Conservation (phyloP, 2,888 invertebrate genomes). For the Sphaeridia pumilis region DNA sequence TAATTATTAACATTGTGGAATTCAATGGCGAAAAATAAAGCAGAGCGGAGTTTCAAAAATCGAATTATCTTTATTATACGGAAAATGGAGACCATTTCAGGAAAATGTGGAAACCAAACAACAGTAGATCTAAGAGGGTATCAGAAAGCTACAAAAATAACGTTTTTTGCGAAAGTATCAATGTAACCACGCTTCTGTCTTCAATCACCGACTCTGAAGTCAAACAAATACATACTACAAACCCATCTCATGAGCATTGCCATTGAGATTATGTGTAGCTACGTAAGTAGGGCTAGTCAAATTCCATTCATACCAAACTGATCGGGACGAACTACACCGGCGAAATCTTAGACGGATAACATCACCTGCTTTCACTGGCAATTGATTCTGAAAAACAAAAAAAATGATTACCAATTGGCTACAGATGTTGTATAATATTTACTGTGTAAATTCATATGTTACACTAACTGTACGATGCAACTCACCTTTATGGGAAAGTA, state of each 20-base stretch:
- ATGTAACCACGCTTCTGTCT: too few species aligned
- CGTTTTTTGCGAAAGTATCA: too few species aligned
- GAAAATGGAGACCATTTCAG: too few species aligned
- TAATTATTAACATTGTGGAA: too few species aligned
- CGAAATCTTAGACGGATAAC: conserved; percentile 71
- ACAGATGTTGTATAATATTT: too few species aligned
- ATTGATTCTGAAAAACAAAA: conserved; percentile 50
- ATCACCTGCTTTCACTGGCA: conserved; percentile 58
- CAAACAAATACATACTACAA: conserved; percentile 12
- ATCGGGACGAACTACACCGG: conserved; percentile 63
- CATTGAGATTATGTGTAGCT: conserved; percentile 58
- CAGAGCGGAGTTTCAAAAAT: too few species aligned
- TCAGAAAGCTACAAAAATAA: too few species aligned
- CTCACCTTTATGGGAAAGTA: conserved; percentile 76
- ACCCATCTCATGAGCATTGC: conserved; percentile 46
- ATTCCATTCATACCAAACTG: conserved; percentile 96
- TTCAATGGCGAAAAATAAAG: too few species aligned
- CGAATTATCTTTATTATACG: too few species aligned
- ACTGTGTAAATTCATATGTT: background rate
- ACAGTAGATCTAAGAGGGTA: background rate
- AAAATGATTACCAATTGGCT: conserved; percentile 17
- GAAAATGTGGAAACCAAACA: background rate
- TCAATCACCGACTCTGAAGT: too few species aligned
- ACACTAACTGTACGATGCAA: conserved; percentile 2
- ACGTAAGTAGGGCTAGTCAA: conserved; percentile 50